phyloP scores from a whole-genome alignment of 2,797 vertebrate genomes.

The Sebastes steindachneri region DNA sequence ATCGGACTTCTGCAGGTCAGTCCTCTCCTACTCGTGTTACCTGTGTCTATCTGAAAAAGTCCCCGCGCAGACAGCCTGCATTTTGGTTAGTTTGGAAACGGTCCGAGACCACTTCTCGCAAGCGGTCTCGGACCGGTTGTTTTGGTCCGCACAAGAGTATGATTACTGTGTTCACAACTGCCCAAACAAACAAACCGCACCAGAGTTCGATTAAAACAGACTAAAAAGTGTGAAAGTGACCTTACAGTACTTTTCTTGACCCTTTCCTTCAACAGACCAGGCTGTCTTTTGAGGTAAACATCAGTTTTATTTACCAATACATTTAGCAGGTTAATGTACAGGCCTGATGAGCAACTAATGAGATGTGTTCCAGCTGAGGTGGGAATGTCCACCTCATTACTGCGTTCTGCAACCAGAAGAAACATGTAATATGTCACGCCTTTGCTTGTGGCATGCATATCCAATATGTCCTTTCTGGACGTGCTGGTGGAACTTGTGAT shows the following conservation, averaged over 20 bases:
- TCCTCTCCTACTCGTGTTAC: too few species aligned
- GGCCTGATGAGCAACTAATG: neutral
- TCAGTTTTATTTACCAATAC: neutral
- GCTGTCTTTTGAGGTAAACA: neutral
- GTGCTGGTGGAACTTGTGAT: neutral
- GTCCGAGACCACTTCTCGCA: too few species aligned
- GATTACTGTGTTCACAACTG: too few species aligned
- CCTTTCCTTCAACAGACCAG: neutral
- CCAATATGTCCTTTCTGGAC: neutral
- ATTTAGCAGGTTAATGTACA: neutral
- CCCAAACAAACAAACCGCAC: too few species aligned
- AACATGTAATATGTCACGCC: neutral
- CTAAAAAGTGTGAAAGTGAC: too few species aligned
- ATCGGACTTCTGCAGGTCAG: too few species aligned
- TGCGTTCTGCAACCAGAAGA: neutral
- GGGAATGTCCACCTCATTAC: neutral
- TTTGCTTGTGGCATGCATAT: neutral
- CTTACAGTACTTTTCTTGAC: neutral
- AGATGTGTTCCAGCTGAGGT: neutral
- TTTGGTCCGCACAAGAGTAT: too few species aligned
- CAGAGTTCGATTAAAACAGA: too few species aligned
- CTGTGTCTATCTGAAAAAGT: too few species aligned
- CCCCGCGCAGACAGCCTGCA: too few species aligned
- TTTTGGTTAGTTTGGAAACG: too few species aligned
- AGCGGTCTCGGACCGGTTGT: too few species aligned